These are phyloP conservation scores for Dorcus parallelipipedus DNA, from an alignment of 2,888 invertebrate species.

Conservation along the genomic window DNA sequence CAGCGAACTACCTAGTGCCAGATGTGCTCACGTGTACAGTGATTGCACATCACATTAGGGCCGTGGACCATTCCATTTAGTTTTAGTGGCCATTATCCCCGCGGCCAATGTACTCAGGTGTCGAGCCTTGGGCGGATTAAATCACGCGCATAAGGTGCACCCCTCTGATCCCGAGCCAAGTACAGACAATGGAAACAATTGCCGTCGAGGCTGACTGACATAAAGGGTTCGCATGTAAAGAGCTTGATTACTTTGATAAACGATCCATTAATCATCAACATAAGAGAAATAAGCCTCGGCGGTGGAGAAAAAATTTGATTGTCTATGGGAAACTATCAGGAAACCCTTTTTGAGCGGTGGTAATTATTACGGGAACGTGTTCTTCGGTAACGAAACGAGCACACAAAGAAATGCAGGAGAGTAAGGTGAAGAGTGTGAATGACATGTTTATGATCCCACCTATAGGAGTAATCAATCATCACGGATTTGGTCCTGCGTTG, in stretches of 20 bases:
- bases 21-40: constrained; percentile 45
- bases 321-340: constrained; percentile 4
- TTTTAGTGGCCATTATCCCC: constrained; percentile 49
- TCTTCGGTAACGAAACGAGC: neutral
- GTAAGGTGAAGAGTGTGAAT: constrained; percentile 26
- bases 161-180: constrained; percentile 7
- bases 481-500: constrained; percentile 27
- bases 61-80: constrained; percentile 45
- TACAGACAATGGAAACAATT: constrained; percentile 41
- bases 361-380: constrained; percentile 1
- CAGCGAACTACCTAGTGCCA: constrained; percentile 39
- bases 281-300: constrained; percentile 12
- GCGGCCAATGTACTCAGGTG: constrained; percentile 51
- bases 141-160: constrained; percentile 46
- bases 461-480: constrained; percentile 36
- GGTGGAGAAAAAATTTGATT: constrained; percentile 13
- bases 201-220: constrained; percentile 33
- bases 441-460: constrained; percentile 30
- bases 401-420: constrained; percentile 18
- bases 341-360: neutral
- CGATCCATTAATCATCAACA: constrained; percentile 44
- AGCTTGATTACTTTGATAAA: constrained; percentile 49
- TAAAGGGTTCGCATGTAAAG: constrained; percentile 36
- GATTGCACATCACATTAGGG: constrained; percentile 34
- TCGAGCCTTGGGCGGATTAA: constrained; percentile 48